Percentiles rank a stretch among this genome's conserved stretches.
These are phyloP conservation scores for Neolamprologus sp. DNA, from an alignment of 2,113 vertebrate genomes.

Conservation along the genomic window DNA sequence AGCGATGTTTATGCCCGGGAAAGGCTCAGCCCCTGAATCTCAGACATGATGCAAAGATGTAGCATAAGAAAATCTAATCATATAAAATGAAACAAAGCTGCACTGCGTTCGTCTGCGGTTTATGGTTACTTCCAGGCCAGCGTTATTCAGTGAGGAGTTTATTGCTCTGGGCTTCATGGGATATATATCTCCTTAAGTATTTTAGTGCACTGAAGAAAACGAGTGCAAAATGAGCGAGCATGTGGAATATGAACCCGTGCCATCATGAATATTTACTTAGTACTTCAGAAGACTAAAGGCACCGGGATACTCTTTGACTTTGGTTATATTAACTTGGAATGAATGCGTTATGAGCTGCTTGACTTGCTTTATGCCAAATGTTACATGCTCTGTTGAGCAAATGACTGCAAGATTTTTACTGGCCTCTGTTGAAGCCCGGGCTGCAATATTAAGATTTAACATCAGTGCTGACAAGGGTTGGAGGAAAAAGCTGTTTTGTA, in stretches of 20 bases:
- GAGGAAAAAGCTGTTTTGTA: constrained; percentile 52
- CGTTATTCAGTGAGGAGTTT: neutral
- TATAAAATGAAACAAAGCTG: constrained; percentile 19
- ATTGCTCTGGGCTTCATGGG: neutral
- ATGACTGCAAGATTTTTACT: constrained; percentile 24
- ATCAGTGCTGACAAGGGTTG: constrained; percentile 43
- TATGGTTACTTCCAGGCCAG: neutral
- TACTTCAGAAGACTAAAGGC: constrained; percentile 11
- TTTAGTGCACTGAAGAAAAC: neutral
- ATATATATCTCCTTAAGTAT: neutral
- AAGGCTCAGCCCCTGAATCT: constrained; percentile 30
- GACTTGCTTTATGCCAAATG: constrained; percentile 35
- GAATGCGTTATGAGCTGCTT: constrained; percentile 34
- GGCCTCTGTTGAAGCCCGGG: neutral
- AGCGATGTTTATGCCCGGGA: constrained; percentile 48
- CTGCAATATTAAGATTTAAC: constrained; percentile 54
- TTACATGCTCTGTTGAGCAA: constrained; percentile 45
- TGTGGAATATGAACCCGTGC: constrained; percentile 23
- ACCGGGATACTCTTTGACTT: constrained; percentile 3
- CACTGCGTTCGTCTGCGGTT: constrained; percentile 3
- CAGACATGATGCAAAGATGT: constrained; percentile 24
- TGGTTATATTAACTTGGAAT: constrained; percentile 31
- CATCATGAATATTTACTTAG: constrained; percentile 37
- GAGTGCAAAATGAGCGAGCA: neutral
- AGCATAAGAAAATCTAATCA: constrained; percentile 32